These are phyloP conservation scores for Ceraclea dissimilis DNA, from an alignment of 2,888 invertebrate genomes.

Conservation along the genomic window DNA sequence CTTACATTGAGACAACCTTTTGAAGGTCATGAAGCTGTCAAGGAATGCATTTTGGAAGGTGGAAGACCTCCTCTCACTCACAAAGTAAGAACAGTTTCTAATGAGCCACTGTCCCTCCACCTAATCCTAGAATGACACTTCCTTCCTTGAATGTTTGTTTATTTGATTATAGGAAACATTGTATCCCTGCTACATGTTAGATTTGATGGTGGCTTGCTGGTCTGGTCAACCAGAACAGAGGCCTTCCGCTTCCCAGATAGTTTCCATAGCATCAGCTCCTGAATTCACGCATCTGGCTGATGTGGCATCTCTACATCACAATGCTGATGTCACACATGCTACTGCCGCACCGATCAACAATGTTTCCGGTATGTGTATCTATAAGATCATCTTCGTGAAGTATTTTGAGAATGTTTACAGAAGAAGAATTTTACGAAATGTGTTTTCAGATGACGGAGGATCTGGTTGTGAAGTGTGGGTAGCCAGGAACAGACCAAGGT, in stretches of 20 bases:
- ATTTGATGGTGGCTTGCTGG: conserved; percentile 96
- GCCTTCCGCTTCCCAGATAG: conserved; percentile 91
- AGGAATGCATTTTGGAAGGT: conserved; percentile 93
- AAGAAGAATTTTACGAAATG: no score
- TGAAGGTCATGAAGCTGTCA: conserved; percentile 93
- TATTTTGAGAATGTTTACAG: not conserved
- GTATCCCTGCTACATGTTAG: conserved; percentile 82
- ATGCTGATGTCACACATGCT: conserved; percentile 58
- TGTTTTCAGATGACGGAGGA: conserved; percentile 42
- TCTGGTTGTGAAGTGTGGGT: conserved; percentile 69
- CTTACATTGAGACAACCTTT: conserved; percentile 90
- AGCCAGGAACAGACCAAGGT: conserved; percentile 35
- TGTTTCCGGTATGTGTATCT: conserved; percentile 40
- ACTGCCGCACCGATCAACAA: conserved; percentile 43
- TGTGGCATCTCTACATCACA: conserved; percentile 64
- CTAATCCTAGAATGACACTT: no score
- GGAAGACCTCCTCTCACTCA: conserved; percentile 83
- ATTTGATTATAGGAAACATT: conserved; percentile 56
- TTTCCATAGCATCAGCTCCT: conserved; percentile 84
- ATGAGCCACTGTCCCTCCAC: no score
- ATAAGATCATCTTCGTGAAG: not conserved
- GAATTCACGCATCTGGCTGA: conserved; percentile 87
- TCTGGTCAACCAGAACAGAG: conserved; percentile 75
- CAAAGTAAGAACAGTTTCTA: no score
- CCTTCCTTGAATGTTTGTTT: no score